Evolutionary conservation across 2,113 vertebrate genomes (phyloP).

Genomic region (Callocephalon fimbriatum): DNA sequence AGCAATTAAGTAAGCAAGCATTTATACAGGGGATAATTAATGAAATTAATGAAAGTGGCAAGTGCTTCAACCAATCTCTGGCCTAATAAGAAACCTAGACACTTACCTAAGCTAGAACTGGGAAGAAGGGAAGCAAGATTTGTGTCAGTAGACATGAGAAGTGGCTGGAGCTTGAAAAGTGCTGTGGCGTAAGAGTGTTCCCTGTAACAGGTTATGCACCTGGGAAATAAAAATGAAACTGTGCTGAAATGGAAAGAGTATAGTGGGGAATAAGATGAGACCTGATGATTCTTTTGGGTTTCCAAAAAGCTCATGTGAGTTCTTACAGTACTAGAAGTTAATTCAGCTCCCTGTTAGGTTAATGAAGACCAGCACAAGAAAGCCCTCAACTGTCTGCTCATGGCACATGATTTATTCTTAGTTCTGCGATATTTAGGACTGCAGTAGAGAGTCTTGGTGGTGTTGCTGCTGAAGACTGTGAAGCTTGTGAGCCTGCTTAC

Average conservation of each 20-base stretch:
- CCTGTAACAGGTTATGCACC: fast-evolving
- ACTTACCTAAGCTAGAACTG: not conserved
- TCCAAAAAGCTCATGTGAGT: not conserved
- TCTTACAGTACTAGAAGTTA: not conserved
- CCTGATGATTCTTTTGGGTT: not conserved
- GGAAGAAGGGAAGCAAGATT: not conserved
- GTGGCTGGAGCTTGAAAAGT: not conserved
- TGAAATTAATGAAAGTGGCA: not conserved
- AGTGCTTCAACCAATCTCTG: not conserved
- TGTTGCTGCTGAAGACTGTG: not conserved
- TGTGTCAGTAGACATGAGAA: not conserved
- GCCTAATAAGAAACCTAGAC: not conserved
- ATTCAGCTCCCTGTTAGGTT: not conserved
- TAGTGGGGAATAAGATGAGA: not conserved
- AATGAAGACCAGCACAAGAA: not conserved
- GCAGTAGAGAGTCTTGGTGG: not conserved
- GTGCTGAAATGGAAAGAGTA: not conserved
- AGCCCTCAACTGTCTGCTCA: not conserved
- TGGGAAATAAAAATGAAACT: not conserved
- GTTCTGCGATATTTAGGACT: not conserved
- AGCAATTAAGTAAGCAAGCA: not conserved
- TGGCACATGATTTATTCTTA: not conserved
- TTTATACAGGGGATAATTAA: not conserved
- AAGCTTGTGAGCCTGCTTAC: not conserved
- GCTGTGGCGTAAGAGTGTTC: not conserved